These are phyloP conservation scores for Proales similis DNA, from an alignment of 1,140 invertebrate genomes.

Conservation along the genomic window DNA sequence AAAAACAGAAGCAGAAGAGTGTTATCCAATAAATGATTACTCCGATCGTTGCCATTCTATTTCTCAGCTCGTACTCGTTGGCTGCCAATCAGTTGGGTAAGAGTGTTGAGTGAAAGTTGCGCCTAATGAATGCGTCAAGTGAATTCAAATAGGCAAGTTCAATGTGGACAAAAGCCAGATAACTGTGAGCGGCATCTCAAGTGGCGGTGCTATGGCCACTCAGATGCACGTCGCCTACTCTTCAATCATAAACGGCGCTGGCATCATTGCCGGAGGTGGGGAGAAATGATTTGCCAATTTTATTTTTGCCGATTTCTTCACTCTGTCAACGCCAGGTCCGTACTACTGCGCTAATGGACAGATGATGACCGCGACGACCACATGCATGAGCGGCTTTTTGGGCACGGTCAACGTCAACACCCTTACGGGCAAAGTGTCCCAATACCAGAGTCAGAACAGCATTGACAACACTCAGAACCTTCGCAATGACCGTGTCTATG, in stretches of 20 bases:
- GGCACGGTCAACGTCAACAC: constrained; percentile 40
- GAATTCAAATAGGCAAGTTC: too few species aligned
- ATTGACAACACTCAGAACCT: constrained; percentile 47
- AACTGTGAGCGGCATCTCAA: constrained; percentile 52
- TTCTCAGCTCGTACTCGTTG: too few species aligned
- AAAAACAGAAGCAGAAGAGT: too few species aligned
- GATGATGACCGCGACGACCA: constrained; percentile 39
- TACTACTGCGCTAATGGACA: constrained; percentile 46
- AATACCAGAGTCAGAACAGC: neutral
- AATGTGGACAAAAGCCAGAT: too few species aligned
- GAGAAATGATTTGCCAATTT: neutral
- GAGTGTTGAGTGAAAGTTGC: too few species aligned
- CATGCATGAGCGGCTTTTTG: constrained; percentile 46
- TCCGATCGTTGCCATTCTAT: too few species aligned
- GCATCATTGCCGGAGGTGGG: constrained; percentile 51
- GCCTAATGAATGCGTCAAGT: too few species aligned
- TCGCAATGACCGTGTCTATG: constrained; percentile 45
- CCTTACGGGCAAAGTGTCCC: neutral
- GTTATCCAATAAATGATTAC: too few species aligned
- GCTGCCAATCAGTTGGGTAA: too few species aligned
- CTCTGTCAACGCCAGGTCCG: constrained; percentile 45
- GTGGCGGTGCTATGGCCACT: constrained; percentile 51
- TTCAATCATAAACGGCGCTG: constrained; percentile 46
- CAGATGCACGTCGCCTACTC: constrained; percentile 53
- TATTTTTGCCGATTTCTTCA: neutral